phyloP scores from a whole-genome alignment of 1,140 invertebrate genomes.

The Galleria mellonella region DNA sequence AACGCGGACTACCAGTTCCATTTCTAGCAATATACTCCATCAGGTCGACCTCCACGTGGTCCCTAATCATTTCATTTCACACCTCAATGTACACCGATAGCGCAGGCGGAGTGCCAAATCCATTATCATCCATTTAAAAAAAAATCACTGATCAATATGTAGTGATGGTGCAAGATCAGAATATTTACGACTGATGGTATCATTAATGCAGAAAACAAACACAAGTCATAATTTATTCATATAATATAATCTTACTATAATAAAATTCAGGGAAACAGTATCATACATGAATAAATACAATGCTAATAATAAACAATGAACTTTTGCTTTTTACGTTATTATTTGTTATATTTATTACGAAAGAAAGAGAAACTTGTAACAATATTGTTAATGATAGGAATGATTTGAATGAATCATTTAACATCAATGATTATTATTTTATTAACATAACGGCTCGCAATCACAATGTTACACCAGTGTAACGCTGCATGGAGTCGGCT shows the following conservation, averaged over 20 bases:
- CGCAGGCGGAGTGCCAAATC: too few species aligned
- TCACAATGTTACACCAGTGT: slow-evolving; percentile 23
- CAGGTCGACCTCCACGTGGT: too few species aligned
- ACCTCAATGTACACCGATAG: too few species aligned
- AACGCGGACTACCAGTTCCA: too few species aligned
- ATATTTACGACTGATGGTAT: too few species aligned
- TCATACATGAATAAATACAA: slow-evolving; percentile 72
- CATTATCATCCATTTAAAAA: too few species aligned
- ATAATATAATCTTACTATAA: slow-evolving; percentile 71
- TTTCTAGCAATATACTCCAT: too few species aligned
- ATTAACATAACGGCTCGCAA: slow-evolving; percentile 20
- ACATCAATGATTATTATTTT: slow-evolving; percentile 24
- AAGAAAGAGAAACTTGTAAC: slow-evolving; percentile 31
- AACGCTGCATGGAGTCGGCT: slow-evolving; percentile 22
- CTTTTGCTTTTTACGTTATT: slow-evolving; percentile 39
- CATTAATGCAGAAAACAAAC: too few species aligned
- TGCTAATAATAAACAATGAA: slow-evolving; percentile 63
- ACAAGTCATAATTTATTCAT: slow-evolving; percentile 37
- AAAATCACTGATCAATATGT: too few species aligned
- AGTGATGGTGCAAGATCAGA: too few species aligned
- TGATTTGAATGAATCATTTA: slow-evolving; percentile 52
- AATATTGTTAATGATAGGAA: slow-evolving; percentile 47
- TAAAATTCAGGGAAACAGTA: slow-evolving; percentile 69
- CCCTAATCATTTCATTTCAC: too few species aligned
- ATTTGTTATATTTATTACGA: slow-evolving; percentile 31